These are phyloP conservation scores for Drymodes brunneopygia DNA, from an alignment of 2,113 vertebrate species.

Conservation along the genomic window DNA sequence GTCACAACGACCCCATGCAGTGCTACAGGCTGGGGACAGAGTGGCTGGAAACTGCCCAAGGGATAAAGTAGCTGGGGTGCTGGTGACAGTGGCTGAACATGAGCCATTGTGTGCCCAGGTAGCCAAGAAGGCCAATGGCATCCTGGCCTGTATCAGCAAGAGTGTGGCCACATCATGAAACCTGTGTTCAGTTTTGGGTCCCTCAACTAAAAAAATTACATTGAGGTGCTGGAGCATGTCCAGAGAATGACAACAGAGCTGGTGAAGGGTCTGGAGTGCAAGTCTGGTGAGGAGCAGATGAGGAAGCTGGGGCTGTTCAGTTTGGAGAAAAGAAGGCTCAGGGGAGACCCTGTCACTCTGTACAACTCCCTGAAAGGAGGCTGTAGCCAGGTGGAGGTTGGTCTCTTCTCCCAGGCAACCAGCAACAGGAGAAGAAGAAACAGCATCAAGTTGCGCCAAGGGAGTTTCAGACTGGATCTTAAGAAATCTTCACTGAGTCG, in stretches of 20 bases:
- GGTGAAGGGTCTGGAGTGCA: background rate
- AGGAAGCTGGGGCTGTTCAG: background rate
- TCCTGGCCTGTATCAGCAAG: background rate
- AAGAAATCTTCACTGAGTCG: too few species aligned
- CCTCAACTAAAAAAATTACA: background rate
- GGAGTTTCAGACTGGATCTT: background rate
- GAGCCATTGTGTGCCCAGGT: background rate
- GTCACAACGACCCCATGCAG: background rate
- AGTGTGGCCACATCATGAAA: background rate
- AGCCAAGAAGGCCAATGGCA: background rate
- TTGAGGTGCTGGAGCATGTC: background rate
- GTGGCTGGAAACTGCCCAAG: too few species aligned
- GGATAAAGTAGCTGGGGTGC: too few species aligned
- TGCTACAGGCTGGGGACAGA: background rate
- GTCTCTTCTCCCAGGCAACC: background rate
- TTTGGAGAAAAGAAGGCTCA: background rate
- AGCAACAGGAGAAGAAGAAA: background rate
- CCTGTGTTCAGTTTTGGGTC: background rate
- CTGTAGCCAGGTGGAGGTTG: fast-evolving
- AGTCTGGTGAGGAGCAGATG: background rate
- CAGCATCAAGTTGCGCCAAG: background rate
- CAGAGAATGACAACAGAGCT: background rate
- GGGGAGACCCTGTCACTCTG: background rate
- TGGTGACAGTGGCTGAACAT: background rate
- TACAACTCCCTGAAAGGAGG: background rate